These are phyloP conservation scores for Morbakka virulenta DNA, from an alignment of 30 jellyfish, hydroid and myxozoan species.

Conservation along the genomic window DNA sequence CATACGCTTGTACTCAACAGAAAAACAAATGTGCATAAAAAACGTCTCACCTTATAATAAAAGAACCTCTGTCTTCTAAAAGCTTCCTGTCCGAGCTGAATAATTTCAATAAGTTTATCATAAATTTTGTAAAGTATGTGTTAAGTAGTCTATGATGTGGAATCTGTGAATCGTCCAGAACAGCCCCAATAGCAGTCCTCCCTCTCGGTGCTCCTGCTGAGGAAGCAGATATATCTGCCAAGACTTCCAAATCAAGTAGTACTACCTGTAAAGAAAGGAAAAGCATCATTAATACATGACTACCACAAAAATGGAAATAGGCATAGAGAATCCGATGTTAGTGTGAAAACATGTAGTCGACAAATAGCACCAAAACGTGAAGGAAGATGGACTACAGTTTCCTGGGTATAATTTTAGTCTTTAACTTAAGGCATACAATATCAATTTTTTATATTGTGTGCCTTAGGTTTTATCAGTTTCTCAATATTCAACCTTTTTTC, in stretches of 20 bases:
- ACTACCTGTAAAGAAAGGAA: slow-evolving; percentile 61
- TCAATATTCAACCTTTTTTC: too few relatives aligned
- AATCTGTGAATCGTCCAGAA: slow-evolving; percentile 38
- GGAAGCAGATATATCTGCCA: slow-evolving; percentile 93
- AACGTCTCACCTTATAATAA: slow-evolving; percentile 67
- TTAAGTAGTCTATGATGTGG: slow-evolving; percentile 72
- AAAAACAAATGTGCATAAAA: too few relatives aligned
- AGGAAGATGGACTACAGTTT: too few relatives aligned
- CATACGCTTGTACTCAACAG: too few relatives aligned
- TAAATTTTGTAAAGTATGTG: slow-evolving; percentile 85
- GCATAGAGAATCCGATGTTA: neutral
- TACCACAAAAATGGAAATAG: neutral
- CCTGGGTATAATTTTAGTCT: too few relatives aligned
- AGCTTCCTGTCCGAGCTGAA: slow-evolving; percentile 72
- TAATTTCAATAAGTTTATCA: slow-evolving; percentile 67
- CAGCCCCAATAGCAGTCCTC: slow-evolving; percentile 46
- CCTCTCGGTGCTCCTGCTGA: slow-evolving; percentile 96
- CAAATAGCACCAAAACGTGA: too few relatives aligned
- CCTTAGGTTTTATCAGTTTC: too few relatives aligned
- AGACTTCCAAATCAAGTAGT: slow-evolving; percentile 84
- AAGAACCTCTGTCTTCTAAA: slow-evolving; percentile 80
- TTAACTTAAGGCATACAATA: too few relatives aligned
- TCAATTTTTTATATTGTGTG: too few relatives aligned
- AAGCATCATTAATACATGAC: neutral
- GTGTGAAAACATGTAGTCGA: too few relatives aligned